These are phyloP conservation scores for Aphelenchoides bicaudatus DNA, from an alignment of 2,888 invertebrate species.

Conservation along the genomic window DNA sequence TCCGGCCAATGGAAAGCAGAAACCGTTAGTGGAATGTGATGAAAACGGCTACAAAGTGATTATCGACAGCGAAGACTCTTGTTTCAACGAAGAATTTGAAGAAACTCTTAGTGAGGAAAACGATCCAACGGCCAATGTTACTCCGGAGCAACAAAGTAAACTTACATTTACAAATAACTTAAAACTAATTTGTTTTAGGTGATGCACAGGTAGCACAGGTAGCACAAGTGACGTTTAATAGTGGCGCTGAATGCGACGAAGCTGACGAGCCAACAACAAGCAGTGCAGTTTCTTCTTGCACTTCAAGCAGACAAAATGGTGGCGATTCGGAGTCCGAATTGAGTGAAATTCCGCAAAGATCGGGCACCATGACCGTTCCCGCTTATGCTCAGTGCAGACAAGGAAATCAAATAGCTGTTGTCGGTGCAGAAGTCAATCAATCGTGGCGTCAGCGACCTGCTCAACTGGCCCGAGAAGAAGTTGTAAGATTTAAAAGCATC, in stretches of 20 bases:
- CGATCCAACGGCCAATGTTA: no score
- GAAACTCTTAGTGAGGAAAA: background rate
- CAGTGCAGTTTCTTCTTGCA: background rate
- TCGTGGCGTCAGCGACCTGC: no score
- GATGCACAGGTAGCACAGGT: no score
- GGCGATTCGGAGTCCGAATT: background rate
- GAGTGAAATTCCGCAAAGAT: background rate
- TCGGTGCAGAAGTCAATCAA: no score
- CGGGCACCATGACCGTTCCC: background rate
- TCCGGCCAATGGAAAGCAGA: no score
- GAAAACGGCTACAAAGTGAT: background rate
- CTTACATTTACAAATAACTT: no score
- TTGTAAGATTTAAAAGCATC: background rate
- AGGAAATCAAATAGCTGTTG: background rate
- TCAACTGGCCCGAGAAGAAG: no score
- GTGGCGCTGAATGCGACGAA: no score
- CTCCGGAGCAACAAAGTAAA: no score
- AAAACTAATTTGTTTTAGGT: no score
- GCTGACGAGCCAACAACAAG: background rate
- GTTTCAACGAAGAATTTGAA: background rate
- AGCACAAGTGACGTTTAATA: no score
- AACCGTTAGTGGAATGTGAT: background rate
- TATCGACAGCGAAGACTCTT: background rate
- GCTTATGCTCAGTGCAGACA: slow-evolving; percentile 5
- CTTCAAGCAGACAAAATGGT: background rate